Conservation (phyloP, 2,888 invertebrate species). For the Cerceris ruficornis region DNA sequence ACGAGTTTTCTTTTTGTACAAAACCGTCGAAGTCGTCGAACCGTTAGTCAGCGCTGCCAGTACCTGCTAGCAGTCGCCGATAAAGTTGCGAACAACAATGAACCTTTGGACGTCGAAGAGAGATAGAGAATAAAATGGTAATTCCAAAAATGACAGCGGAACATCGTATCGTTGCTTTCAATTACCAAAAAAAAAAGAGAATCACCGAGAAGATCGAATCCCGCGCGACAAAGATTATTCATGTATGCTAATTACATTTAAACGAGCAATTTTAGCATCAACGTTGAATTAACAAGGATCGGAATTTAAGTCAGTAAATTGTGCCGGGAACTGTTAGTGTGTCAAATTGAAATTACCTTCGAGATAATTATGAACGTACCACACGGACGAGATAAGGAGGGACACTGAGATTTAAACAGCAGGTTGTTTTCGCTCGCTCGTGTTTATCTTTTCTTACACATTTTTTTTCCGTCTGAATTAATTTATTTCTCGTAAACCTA, state of each 20-base stretch:
- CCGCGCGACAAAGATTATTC: background rate
- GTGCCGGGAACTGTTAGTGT: no score
- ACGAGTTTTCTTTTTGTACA: constrained; percentile 70
- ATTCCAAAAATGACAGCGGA: background rate
- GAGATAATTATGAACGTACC: background rate
- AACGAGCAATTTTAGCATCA: background rate
- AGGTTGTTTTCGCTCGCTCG: constrained; percentile 44
- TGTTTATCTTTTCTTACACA: constrained; percentile 51
- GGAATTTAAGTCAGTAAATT: background rate
- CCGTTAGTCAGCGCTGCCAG: constrained; percentile 73
- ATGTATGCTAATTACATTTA: background rate
- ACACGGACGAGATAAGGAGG: constrained; percentile 15
- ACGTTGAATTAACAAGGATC: background rate
- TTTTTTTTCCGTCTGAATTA: constrained; percentile 69
- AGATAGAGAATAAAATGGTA: background rate
- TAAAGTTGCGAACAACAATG: constrained; percentile 27
- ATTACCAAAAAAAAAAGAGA: background rate
- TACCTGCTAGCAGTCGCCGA: constrained; percentile 14
- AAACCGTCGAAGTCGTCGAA: constrained; percentile 72
- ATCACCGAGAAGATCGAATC: no score
- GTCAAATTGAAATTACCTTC: no score
- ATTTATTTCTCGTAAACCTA: constrained; percentile 79
- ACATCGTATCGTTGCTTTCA: background rate
- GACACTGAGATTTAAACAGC: constrained; percentile 27
- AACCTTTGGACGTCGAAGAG: constrained; percentile 32